Conservation (phyloP, 2,888 invertebrate species). For the Drosophila fungiperda region DNA sequence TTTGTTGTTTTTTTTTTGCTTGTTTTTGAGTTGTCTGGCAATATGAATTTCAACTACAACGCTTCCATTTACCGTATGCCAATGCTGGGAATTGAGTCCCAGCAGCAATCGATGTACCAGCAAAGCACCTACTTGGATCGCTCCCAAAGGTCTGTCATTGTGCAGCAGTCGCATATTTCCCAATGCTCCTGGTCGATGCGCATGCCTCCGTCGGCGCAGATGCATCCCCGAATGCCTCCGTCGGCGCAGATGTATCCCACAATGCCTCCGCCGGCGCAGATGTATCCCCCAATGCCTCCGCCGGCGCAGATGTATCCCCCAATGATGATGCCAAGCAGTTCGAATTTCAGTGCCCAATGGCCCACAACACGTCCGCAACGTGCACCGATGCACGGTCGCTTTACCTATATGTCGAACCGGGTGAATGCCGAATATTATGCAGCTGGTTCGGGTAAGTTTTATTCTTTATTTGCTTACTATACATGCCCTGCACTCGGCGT, state of each 20-base stretch:
- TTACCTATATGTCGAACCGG: slow-evolving; percentile 31
- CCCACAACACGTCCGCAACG: neutral
- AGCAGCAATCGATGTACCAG: slow-evolving; percentile 65
- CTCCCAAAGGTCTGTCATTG: slow-evolving; percentile 47
- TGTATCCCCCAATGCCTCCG: slow-evolving; percentile 18
- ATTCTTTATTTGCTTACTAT: no score
- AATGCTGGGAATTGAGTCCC: slow-evolving; percentile 54
- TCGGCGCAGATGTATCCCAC: slow-evolving; percentile 8
- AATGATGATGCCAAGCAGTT: slow-evolving; percentile 7
- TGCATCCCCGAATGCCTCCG: slow-evolving; percentile 15
- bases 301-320: slow-evolving; percentile 15
- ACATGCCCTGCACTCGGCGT: neutral
- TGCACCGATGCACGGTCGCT: slow-evolving; percentile 1
- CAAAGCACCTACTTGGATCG: slow-evolving; percentile 66
- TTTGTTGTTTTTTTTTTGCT: neutral
- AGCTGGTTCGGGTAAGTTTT: slow-evolving; percentile 42
- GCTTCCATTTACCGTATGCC: slow-evolving; percentile 50
- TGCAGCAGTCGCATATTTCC: slow-evolving; percentile 62
- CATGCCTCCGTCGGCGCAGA: slow-evolving; percentile 12
- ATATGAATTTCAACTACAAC: slow-evolving; percentile 51
- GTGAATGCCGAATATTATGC: slow-evolving; percentile 53
- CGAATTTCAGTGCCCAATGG: slow-evolving; percentile 5
- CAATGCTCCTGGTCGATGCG: slow-evolving; percentile 63
- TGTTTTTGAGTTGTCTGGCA: neutral
- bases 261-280: slow-evolving; percentile 8